Evolutionary conservation across 2,888 invertebrate genomes (phyloP).

Genomic region (Sepiola atlantica): DNA sequence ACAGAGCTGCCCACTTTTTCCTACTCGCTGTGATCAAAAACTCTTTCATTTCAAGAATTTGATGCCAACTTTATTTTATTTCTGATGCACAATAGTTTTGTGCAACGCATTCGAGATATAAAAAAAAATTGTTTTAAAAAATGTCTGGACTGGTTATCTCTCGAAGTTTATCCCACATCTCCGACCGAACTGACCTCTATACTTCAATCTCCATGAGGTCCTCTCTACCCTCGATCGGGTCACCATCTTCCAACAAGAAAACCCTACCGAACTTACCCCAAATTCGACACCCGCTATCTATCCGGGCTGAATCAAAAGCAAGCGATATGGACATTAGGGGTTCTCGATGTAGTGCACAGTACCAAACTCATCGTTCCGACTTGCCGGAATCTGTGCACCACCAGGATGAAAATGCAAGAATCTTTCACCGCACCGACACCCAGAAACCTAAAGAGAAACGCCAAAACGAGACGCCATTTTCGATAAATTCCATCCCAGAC

Average conservation of each 20-base stretch:
- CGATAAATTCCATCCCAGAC: constrained; percentile 65
- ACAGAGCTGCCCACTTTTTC: no score
- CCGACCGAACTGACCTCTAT: not conserved
- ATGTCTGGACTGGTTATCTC: not conserved
- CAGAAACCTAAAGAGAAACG: not conserved
- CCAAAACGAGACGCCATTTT: not conserved
- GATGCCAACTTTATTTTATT: no score
- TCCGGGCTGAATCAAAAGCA: not conserved
- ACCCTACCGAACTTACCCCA: not conserved
- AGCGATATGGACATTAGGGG: not conserved
- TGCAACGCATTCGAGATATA: no score
- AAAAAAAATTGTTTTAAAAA: no score
- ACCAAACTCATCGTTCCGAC: not conserved
- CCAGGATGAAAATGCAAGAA: not conserved
- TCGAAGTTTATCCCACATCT: not conserved
- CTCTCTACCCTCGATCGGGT: not conserved
- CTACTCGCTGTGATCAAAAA: no score
- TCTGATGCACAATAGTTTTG: no score
- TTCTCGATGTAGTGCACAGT: not conserved
- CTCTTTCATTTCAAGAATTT: no score
- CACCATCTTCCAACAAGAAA: not conserved
- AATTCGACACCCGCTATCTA: not conserved
- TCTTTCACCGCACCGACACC: not conserved
- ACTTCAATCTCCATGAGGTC: not conserved
- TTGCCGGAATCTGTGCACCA: not conserved